Percentiles rank a stretch among this genome's conserved stretches.
These are phyloP conservation scores for Perizoma affinitatum DNA, from an alignment of 2,888 invertebrate genomes.

Conservation along the genomic window DNA sequence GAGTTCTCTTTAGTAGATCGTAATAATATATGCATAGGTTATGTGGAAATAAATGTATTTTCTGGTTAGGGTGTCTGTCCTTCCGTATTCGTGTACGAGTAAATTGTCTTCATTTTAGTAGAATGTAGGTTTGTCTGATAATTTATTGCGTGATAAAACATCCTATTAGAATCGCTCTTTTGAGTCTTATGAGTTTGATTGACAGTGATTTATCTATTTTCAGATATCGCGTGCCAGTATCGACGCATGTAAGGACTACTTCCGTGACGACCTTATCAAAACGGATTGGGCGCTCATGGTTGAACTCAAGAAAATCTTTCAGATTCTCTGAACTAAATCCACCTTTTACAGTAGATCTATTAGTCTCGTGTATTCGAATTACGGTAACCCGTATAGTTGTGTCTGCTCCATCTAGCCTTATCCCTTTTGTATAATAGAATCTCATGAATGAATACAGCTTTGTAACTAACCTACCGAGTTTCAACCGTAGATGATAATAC, in stretches of 20 bases:
- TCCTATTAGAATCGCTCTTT: no score
- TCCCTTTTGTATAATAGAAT: slow-evolving; percentile 59
- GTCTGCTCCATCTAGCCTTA: slow-evolving; percentile 73
- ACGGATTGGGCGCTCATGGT: slow-evolving; percentile 99
- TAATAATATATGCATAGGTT: no score
- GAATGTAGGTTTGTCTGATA: no score
- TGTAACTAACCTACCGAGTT: slow-evolving; percentile 23
- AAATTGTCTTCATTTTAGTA: no score
- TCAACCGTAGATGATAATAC: slow-evolving; percentile 21
- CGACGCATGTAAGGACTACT: slow-evolving; percentile 99
- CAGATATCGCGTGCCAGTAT: slow-evolving; percentile 99
- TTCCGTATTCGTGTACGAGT: no score
- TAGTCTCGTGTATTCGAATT: slow-evolving; percentile 46
- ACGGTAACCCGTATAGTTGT: slow-evolving; percentile 45
- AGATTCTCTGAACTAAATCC: slow-evolving; percentile 89
- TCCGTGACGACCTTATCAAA: slow-evolving; percentile 98
- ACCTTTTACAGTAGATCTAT: slow-evolving; percentile 43
- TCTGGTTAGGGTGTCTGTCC: no score
- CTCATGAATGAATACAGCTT: slow-evolving; percentile 47
- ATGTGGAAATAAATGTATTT: no score
- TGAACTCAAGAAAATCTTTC: slow-evolving; percentile 98
- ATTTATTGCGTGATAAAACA: no score
- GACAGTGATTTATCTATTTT: slow-evolving; percentile 48
- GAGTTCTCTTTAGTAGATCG: no score
- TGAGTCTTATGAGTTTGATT: neutral